Conservation (phyloP, 2,113 vertebrate species). For the Petromus typicus region DNA sequence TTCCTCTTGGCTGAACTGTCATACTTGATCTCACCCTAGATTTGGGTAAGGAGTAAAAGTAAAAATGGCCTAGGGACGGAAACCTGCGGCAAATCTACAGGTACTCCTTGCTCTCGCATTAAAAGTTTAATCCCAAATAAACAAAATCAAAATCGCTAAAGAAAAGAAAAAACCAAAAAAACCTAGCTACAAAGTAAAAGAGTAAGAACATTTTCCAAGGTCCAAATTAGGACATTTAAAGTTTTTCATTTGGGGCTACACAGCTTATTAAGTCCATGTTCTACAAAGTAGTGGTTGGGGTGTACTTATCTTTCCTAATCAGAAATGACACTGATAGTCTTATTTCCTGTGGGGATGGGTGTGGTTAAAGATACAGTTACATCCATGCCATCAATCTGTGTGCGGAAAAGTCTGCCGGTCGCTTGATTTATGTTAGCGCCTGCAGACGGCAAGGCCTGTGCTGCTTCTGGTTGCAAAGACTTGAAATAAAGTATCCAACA, state of each 20-base stretch:
- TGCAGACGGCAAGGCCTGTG: slow-evolving; percentile 55
- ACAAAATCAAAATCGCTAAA: not conserved
- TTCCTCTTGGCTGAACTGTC: slow-evolving; percentile 16
- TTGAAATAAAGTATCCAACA: slow-evolving; percentile 31
- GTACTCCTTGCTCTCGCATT: not conserved
- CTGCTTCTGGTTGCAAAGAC: not conserved
- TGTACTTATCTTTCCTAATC: slow-evolving; percentile 75
- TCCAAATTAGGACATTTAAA: not conserved
- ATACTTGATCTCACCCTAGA: slow-evolving; percentile 7
- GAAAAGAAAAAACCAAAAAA: not conserved
- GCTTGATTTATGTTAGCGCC: not conserved
- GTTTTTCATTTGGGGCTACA: slow-evolving; percentile 37
- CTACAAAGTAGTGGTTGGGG: not conserved
- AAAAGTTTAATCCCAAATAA: not conserved
- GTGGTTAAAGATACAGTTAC: slow-evolving; percentile 74
- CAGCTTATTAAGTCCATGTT: not conserved
- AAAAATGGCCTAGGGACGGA: not conserved
- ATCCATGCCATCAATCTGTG: slow-evolving; percentile 63
- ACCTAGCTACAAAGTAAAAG: not conserved
- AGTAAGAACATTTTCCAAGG: not conserved
- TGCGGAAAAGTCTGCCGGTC: slow-evolving; percentile 56
- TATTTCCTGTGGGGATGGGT: slow-evolving; percentile 78
- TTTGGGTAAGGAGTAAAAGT: not conserved
- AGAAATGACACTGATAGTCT: slow-evolving; percentile 70
- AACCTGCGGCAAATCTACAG: not conserved